Percentiles rank a stretch among this genome's conserved stretches.
Conservation (phyloP, 2,797 vertebrate species). For the Danio albolineatus region DNA sequence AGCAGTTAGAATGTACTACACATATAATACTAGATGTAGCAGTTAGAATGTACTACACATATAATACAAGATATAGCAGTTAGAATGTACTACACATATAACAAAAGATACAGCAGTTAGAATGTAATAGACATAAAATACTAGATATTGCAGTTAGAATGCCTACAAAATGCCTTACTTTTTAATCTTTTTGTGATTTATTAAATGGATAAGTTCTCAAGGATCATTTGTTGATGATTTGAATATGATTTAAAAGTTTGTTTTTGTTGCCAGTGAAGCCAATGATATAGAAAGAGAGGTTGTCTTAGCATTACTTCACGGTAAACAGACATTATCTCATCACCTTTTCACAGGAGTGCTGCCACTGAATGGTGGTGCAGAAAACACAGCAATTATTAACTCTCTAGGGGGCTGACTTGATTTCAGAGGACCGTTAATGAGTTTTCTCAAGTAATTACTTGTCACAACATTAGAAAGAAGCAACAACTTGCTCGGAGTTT, state of each 20-base stretch:
- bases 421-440: slow-evolving; percentile 17
- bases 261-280: neutral
- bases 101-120: too few relatives aligned
- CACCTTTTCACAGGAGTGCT: slow-evolving; percentile 12
- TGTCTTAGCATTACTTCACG: neutral
- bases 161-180: neutral
- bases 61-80: neutral
- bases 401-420: slow-evolving; percentile 21
- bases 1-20: too few relatives aligned
- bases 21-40: neutral
- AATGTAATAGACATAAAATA: too few relatives aligned
- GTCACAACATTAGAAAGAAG: slow-evolving; percentile 10
- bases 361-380: slow-evolving; percentile 7
- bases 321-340: neutral
- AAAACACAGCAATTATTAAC: slow-evolving; percentile 5
- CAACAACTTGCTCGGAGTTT: slow-evolving; percentile 8
- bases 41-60: too few relatives aligned
- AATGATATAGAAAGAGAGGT: neutral
- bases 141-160: too few relatives aligned
- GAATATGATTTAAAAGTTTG: neutral
- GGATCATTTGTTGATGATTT: neutral
- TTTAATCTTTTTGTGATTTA: neutral
- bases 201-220: neutral
- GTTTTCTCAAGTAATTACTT: slow-evolving; percentile 24
- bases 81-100: too few relatives aligned